These are phyloP conservation scores for Synergus laeviventris DNA, from an alignment of 2,888 invertebrate genomes.

Conservation along the genomic window DNA sequence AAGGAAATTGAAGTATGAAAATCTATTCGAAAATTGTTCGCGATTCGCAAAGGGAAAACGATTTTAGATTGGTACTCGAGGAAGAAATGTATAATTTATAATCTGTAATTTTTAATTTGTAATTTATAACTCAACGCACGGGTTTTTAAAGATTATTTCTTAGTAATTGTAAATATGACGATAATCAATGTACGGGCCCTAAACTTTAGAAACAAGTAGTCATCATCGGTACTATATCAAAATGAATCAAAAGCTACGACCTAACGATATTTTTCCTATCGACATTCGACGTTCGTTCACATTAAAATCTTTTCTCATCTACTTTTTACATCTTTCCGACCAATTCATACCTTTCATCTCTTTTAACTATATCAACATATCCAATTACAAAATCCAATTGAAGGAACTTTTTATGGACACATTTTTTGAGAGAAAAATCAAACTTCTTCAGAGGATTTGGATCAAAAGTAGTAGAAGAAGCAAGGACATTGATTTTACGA, in stretches of 20 bases:
- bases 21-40: constrained; percentile 41
- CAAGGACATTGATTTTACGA: constrained; percentile 21
- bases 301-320: constrained; percentile 20
- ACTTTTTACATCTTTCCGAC: constrained; percentile 4
- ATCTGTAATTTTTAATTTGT: constrained; percentile 18
- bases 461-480: constrained; percentile 30
- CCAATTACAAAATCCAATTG: constrained; percentile 1
- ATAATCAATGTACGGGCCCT: constrained; percentile 44
- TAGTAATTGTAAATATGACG: constrained; percentile 54
- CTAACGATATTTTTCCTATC: constrained; percentile 34
- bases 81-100: constrained; percentile 20
- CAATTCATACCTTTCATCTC: background rate
- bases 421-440: constrained; percentile 8
- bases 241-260: constrained; percentile 36
- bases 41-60: background rate
- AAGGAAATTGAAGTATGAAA: constrained; percentile 55
- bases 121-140: constrained; percentile 41
- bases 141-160: constrained; percentile 57
- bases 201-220: constrained; percentile 23
- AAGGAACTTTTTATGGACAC: constrained; percentile 17
- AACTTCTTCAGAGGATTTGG: constrained; percentile 1
- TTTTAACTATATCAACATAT: constrained; percentile 14
- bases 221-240: constrained; percentile 38
- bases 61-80: constrained; percentile 17
- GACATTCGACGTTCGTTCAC: constrained; percentile 27